Evolutionary conservation across 2,888 invertebrate species (phyloP).

Genomic region (Diarsia brunnea): DNA sequence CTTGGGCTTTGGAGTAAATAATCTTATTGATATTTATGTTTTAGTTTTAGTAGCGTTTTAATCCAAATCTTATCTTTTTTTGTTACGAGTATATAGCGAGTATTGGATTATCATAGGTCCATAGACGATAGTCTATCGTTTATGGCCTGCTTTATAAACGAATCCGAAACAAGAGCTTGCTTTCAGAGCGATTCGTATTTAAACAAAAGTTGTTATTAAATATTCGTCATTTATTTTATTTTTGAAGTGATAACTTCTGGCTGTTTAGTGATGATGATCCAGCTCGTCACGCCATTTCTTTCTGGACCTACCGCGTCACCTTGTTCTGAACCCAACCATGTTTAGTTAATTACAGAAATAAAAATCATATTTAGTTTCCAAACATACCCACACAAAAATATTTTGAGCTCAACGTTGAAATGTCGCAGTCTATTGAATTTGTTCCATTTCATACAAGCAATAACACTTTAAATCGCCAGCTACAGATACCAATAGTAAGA

Average conservation of each 20-base stretch:
- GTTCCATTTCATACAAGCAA: constrained; percentile 12
- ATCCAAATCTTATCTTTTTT: background rate
- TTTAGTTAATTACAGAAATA: no score
- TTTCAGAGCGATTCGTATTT: no score
- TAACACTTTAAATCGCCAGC: constrained; percentile 11
- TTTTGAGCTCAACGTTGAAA: background rate
- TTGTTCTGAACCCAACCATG: no score
- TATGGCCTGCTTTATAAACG: no score
- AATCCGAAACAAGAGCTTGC: no score
- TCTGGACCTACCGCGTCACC: no score
- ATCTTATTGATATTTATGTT: background rate
- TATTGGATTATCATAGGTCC: background rate
- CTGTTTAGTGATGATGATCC: no score
- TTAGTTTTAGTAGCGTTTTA: background rate
- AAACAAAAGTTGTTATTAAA: background rate
- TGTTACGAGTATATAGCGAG: no score
- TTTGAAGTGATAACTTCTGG: no score
- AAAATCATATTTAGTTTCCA: background rate
- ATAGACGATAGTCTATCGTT: no score
- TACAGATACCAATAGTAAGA: background rate
- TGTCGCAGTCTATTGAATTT: background rate
- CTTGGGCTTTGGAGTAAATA: background rate
- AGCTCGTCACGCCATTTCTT: no score
- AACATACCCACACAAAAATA: background rate
- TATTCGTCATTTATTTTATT: background rate